A percentile compares a stretch with the other conserved stretches of the same genome.
Conservation (phyloP, 2,888 invertebrate species). For the Cotesia congregata region DNA sequence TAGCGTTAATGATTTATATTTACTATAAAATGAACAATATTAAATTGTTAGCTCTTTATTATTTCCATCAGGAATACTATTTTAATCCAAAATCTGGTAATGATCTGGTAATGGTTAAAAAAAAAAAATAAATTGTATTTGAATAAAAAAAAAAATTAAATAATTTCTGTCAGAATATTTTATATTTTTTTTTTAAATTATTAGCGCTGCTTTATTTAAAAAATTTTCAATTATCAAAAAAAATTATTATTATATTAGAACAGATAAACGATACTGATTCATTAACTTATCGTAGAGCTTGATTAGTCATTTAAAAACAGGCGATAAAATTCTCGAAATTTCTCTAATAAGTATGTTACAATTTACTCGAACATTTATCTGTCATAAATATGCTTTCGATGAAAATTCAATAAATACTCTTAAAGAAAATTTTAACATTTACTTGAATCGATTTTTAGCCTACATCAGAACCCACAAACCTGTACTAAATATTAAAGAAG, state of each 20-base stretch:
- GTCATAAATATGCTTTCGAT: background rate
- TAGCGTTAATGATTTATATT: background rate
- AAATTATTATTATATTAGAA: too few relatives aligned
- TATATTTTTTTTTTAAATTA: too few relatives aligned
- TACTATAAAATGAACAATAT: background rate
- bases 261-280: too few relatives aligned
- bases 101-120: background rate
- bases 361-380: background rate
- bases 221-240: too few relatives aligned
- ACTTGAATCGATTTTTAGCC: background rate
- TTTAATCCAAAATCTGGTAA: background rate
- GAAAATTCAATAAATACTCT: background rate
- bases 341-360: background rate
- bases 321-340: too few relatives aligned
- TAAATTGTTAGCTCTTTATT: background rate
- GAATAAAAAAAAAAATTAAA: too few relatives aligned
- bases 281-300: too few relatives aligned
- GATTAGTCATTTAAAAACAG: too few relatives aligned
- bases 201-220: too few relatives aligned
- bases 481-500: background rate
- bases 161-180: too few relatives aligned
- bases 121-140: too few relatives aligned
- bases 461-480: background rate
- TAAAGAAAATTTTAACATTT: background rate
- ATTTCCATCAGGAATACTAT: constrained; percentile 8